Conservation (phyloP, 53 echinoderm and acorn worm genomes). For the Temnopleurus reevesii region DNA sequence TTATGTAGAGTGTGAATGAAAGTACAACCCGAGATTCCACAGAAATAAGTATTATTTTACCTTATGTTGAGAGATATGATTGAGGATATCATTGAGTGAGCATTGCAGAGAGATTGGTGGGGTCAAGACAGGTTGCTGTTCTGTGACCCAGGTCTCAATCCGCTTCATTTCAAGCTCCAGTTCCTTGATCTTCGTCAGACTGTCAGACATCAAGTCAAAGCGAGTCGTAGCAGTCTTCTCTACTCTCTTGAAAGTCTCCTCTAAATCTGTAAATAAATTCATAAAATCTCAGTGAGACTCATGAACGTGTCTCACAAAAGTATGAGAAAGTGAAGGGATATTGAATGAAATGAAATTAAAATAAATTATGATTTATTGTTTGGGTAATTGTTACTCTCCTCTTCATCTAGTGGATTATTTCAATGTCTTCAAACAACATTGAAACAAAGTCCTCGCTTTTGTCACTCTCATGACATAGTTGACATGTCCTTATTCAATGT, state of each 20-base stretch:
- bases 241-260: conserved; percentile 63
- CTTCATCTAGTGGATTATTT: no score
- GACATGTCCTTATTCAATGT: no score
- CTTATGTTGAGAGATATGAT: conserved; percentile 69
- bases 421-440: no score
- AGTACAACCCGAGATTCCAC: not conserved
- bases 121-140: conserved; percentile 16
- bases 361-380: no score
- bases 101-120: conserved; percentile 68
- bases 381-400: no score
- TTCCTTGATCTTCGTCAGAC: conserved; percentile 41
- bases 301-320: no score
- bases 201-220: conserved; percentile 53
- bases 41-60: conserved; percentile 35
- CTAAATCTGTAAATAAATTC: conserved; percentile 64
- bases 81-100: conserved; percentile 64
- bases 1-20: no score
- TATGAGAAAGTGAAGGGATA: no score
- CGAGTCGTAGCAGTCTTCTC: conserved; percentile 38
- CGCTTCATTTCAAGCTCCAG: conserved; percentile 53
- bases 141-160: conserved; percentile 64
- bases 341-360: no score
- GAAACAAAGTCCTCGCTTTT: no score
- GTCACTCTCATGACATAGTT: no score
- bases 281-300: no score